Conservation (phyloP, 1,140 invertebrate genomes). For the Neodiprion pinetum region DNA sequence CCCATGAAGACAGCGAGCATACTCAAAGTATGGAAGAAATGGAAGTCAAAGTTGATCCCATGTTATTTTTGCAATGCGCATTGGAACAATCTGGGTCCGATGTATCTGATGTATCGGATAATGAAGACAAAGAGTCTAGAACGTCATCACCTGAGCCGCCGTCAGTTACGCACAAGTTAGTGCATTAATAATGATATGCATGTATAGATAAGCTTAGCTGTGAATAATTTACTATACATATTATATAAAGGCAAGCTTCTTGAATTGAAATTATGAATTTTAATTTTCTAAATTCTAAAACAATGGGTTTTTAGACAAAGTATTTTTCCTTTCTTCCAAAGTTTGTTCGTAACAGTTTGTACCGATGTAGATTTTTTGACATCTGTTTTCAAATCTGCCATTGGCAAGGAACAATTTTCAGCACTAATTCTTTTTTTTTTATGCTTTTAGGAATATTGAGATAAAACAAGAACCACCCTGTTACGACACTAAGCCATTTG, state of each 20-base stretch:
- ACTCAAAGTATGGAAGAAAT: constrained; percentile 62
- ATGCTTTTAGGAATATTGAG: constrained; percentile 17
- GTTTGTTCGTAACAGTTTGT: no score
- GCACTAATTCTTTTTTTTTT: background rate
- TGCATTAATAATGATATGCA: background rate
- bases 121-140: constrained; percentile 37
- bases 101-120: constrained; percentile 51
- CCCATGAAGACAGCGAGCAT: constrained; percentile 41
- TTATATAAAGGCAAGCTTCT: no score
- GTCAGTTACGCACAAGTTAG: background rate
- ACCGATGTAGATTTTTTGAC: no score
- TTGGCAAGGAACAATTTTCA: background rate
- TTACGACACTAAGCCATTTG: constrained; percentile 19
- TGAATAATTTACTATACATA: background rate
- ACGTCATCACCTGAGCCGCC: background rate
- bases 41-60: constrained; percentile 68
- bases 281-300: no score
- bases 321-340: no score
- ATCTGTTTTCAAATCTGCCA: background rate
- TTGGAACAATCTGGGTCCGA: constrained; percentile 54
- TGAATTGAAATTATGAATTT: no score
- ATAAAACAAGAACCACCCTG: background rate
- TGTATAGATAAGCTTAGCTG: background rate
- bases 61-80: constrained; percentile 65
- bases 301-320: no score